Conservation (phyloP, 2,888 invertebrate genomes). For the Tiliacea citrago region DNA sequence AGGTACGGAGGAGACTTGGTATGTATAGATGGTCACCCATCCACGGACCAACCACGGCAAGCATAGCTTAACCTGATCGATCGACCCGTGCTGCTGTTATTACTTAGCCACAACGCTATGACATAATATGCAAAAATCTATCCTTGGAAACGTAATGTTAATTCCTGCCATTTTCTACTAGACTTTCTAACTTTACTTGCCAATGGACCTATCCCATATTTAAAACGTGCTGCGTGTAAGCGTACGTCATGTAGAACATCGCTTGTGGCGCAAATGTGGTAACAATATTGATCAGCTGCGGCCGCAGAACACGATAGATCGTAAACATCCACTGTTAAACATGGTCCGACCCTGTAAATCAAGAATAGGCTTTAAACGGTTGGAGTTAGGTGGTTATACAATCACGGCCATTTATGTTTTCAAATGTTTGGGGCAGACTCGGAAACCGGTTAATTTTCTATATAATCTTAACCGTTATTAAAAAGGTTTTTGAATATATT, state of each 20-base stretch:
- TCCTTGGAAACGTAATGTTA: neutral
- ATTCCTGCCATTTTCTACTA: neutral
- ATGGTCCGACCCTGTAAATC: slow-evolving; percentile 41
- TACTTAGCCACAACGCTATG: neutral
- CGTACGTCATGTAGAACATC: slow-evolving; percentile 36
- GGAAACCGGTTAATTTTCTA: no score
- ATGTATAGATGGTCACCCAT: no score
- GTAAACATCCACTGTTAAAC: slow-evolving; percentile 48
- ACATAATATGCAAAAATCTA: neutral
- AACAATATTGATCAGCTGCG: slow-evolving; percentile 53
- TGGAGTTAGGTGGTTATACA: neutral
- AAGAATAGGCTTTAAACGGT: slow-evolving; percentile 32
- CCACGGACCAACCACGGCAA: no score
- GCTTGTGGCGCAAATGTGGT: slow-evolving; percentile 47
- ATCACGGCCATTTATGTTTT: neutral
- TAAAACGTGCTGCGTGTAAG: slow-evolving; percentile 11
- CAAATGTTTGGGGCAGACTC: slow-evolving; percentile 8
- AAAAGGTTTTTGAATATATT: no score
- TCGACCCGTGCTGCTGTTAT: no score
- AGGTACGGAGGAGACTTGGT: no score
- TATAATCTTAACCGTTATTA: no score
- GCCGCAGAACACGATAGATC: slow-evolving; percentile 49
- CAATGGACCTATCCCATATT: neutral
- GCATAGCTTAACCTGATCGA: no score
- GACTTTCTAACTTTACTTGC: neutral